Base-by-base conservation (phyloP, 2,797 vertebrate genomes). In the Myripristis jacobus region DNA sequence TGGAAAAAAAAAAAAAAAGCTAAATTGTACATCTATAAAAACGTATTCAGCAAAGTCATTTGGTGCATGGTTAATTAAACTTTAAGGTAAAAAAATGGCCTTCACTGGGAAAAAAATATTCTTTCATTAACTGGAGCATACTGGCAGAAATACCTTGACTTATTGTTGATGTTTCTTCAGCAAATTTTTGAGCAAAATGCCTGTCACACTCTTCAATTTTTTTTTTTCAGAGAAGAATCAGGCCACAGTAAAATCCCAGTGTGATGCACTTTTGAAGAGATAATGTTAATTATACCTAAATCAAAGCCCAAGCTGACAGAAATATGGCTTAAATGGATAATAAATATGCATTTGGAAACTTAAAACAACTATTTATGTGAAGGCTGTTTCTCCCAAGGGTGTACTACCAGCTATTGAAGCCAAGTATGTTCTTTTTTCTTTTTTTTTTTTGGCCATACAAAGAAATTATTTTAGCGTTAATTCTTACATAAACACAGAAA, bases 391-490 rank as follows among this genome's bases (percentile, higher is more conserved):
- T 47, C 9, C n/a, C 44, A 41, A 41, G 12, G 38, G 38, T 13
- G 38, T 13, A 41, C 38, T 3, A 41, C 13, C 13, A 41, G 36
- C 36, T 38, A 36, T 62, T 80, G 54, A 57, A 50, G n/a, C 2
- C 19, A 24, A 24, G 8, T 34, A 27, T 52, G 24, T 41, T 31
- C 29, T 11, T 54, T 4, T 31, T 18, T 54, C 4, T 31, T 18
- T 11, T 21, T 56, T 18, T n/a, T n/a, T n/a, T n/a, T n/a, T n/a
- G n/a, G n/a, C n/a, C 4, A 16, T 18, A 34, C 11, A n/a, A 19
- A 9, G n/a, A 21, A 50, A 22, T 21, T 48, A 21, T 44, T 15
- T n/a, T 27, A 75, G 52, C 63, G 21, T 60, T 58, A 41, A 61
- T n/a, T 53, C 15, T 2, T 19, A 60, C 50, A 73, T 36, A 61